Conservation (phyloP, 2,888 invertebrate genomes). For the Hermaeophaga mercurialis region DNA sequence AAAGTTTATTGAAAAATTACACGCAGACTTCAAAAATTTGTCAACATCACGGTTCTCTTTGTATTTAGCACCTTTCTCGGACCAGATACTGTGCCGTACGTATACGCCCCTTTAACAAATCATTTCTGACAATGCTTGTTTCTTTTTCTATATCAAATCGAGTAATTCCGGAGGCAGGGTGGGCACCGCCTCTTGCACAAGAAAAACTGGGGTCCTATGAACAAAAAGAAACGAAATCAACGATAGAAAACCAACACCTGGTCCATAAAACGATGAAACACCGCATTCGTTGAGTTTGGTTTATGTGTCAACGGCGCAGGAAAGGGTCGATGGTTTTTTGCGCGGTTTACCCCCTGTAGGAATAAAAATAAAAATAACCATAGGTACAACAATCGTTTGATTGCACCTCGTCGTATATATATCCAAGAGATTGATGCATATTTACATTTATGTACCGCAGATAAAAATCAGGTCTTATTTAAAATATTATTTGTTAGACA, state of each 20-base stretch:
- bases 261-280: constrained; percentile 40
- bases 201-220: constrained; percentile 45
- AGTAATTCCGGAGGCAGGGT: constrained; percentile 57
- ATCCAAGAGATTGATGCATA: no score
- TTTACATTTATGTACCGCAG: no score
- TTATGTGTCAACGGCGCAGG: constrained; percentile 19
- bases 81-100: constrained; percentile 34
- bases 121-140: constrained; percentile 48
- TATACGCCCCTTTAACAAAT: constrained; percentile 51
- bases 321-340: constrained; percentile 17
- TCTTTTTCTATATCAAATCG: constrained; percentile 57
- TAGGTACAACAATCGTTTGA: no score
- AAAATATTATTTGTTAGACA: no score
- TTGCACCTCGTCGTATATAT: no score
- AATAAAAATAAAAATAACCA: background rate
- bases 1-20: constrained; percentile 51
- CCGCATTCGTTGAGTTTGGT: constrained; percentile 25
- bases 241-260: constrained; percentile 45
- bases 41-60: constrained; percentile 50
- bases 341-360: constrained; percentile 5
- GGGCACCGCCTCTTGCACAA: constrained; percentile 52
- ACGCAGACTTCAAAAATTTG: constrained; percentile 51
- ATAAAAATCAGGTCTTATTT: no score
- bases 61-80: constrained; percentile 49
- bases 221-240: constrained; percentile 41